Base-by-base conservation (phyloP, 2,888 invertebrate genomes). In the Seladonia tumulorum region DNA sequence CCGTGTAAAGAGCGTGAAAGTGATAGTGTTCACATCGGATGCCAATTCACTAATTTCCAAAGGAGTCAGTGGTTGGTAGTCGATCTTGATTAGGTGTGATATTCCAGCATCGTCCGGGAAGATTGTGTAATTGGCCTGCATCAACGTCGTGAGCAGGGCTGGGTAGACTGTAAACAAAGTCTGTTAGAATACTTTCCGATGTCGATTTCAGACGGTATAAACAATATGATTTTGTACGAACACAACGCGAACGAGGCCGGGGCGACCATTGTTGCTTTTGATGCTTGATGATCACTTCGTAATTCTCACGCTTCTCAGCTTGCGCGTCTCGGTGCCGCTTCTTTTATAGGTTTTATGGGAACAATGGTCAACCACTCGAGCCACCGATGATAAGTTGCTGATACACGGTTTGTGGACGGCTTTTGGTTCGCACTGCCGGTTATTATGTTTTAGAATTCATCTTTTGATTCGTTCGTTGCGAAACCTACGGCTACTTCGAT, bases 1-100 rank as follows among this genome's bases (percentile, higher is more conserved):
- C 90, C 82, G 81, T 10, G 90, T 90, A 78, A 70, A 89, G n/a
- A 91, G 81, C 4, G 25, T 53, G 66, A 90, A 91, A 0, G 3
- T 60, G 57, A 83, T 35, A 2, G 70, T 35, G 4, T 87, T 4
- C 12, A 83, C 5, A 5, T 68, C 22, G 0, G 5, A 0, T 1
- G 7, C 16, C 8, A 88, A 29, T 1, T 10, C 0, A 0, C 0
- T 0, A 5, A 47, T 4, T 12, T 90, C 75, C 5, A 5, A 1
- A 0, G 25, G 0, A 0, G 45, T 73, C n/a, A 87, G n/a, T 14
- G 45, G 14, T 1, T 12, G 8, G 0, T 79, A 25, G 18, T 79
- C 71, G 8, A 81, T 22, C 18, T 85, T 39, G 3, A 89, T 39
- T 12, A 85, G 3, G 16, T 83, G 16, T 0, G 75, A 18, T 0